Evolutionary conservation across 2,888 invertebrate genomes (phyloP).

Genomic region (Drosophila macrospina): DNA sequence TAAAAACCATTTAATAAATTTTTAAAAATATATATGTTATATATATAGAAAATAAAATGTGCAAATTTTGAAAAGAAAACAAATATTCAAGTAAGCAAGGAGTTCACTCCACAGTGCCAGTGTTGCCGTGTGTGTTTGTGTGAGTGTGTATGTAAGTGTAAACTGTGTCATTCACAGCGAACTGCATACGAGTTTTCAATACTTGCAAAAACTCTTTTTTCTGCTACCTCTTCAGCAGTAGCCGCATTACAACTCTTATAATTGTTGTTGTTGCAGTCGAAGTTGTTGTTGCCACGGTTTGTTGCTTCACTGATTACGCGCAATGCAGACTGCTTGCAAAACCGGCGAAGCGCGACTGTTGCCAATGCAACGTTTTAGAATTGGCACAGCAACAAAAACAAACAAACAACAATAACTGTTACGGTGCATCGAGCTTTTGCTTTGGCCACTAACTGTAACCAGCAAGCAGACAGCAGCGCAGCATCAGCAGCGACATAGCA

Average conservation of each 20-base stretch:
- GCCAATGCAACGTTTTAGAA: conserved; percentile 80
- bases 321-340: conserved; percentile 75
- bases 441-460: conserved; percentile 63
- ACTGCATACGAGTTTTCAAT: conserved; percentile 72
- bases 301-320: conserved; percentile 82
- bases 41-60: conserved; percentile 6
- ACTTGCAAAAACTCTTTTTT: conserved; percentile 36
- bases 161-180: conserved; percentile 78
- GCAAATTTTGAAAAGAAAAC: conserved; percentile 6
- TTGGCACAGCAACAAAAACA: conserved; percentile 75
- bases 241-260: conserved; percentile 47
- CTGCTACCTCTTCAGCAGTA: conserved; percentile 59
- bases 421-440: conserved; percentile 67
- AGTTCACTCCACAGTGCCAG: conserved; percentile 27
- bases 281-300: conserved; percentile 71
- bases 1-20: conserved; percentile 25
- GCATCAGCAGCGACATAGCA: conserved; percentile 18
- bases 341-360: conserved; percentile 82
- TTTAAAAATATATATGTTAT: not conserved
- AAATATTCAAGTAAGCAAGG: conserved; percentile 61
- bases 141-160: conserved; percentile 51
- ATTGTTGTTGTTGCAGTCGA: conserved; percentile 45
- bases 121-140: conserved; percentile 21
- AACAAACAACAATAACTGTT: conserved; percentile 62
- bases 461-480: conserved; percentile 38